phyloP scores from a whole-genome alignment of 2,888 invertebrate species.

The Eristalis intricaria region DNA sequence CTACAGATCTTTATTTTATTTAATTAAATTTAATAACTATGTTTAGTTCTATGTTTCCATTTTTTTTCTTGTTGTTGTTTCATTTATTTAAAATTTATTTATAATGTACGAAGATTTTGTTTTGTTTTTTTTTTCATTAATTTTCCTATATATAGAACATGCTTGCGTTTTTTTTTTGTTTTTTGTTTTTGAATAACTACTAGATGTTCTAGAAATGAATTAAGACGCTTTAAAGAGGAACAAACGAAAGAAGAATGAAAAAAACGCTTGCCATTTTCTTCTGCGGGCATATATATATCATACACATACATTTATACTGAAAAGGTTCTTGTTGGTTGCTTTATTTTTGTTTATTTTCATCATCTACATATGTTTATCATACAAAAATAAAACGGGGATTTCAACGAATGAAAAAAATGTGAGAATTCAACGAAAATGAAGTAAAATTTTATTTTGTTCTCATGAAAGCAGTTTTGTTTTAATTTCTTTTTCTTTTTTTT shows the following conservation, averaged over 20 bases:
- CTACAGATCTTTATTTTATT: conserved; percentile 61
- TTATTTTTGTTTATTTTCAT: conserved; percentile 32
- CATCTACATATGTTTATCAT: conserved; percentile 7
- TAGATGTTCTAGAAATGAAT: conserved; percentile 31
- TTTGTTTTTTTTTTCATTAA: conserved; percentile 49
- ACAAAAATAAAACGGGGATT: conserved; percentile 66
- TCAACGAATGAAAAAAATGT: conserved; percentile 2
- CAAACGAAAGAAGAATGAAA: background rate
- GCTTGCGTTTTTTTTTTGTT: conserved; percentile 50
- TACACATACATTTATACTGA: conserved; percentile 19
- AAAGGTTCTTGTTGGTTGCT: background rate
- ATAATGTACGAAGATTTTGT: conserved; percentile 69
- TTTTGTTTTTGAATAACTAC: background rate
- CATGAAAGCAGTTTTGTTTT: conserved; percentile 56
- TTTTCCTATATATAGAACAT: conserved; percentile 69
- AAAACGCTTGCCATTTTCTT: conserved; percentile 29
- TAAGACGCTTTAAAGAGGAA: background rate
- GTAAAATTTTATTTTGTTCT: background rate
- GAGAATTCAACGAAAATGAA: conserved; percentile 23
- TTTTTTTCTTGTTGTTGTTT: conserved; percentile 10
- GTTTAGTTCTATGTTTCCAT: conserved; percentile 65
- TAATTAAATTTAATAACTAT: conserved; percentile 71
- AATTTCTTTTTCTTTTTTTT: too few species aligned
- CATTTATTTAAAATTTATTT: conserved; percentile 41
- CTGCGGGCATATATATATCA: conserved; percentile 41